These are phyloP conservation scores for Shargacucullia verbasci DNA, from an alignment of 2,888 invertebrate genomes.

Conservation along the genomic window DNA sequence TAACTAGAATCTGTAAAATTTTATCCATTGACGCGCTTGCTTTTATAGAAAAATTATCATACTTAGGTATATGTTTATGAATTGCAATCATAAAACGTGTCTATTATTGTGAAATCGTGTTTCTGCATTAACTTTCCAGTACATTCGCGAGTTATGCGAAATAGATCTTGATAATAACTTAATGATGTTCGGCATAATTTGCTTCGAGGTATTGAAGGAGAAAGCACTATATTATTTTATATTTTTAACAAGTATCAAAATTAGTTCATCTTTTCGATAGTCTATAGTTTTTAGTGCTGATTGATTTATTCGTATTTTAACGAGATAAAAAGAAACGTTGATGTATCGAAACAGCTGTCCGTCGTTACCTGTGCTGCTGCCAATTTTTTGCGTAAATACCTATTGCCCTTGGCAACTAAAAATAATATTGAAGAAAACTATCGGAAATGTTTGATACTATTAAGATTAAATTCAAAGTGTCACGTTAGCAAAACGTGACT, in stretches of 20 bases:
- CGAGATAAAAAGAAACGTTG: neutral
- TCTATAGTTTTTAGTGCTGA: neutral
- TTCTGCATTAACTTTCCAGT: conserved; percentile 67
- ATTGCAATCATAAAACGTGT: conserved; percentile 39
- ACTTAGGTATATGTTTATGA: neutral
- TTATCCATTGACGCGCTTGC: too few relatives aligned
- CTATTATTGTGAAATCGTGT: conserved; percentile 65
- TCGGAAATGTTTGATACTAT: conserved; percentile 6
- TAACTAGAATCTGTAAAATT: too few relatives aligned
- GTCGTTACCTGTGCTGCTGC: conserved; percentile 14
- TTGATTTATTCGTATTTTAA: conserved; percentile 3
- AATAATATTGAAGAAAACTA: conserved; percentile 19
- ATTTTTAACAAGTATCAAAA: neutral
- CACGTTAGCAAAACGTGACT: conserved; percentile 23
- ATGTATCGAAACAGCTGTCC: neutral
- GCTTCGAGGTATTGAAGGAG: conserved; percentile 17
- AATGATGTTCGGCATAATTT: conserved; percentile 40
- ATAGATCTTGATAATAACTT: conserved; percentile 53
- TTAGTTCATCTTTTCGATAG: neutral
- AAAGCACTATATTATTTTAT: conserved; percentile 18
- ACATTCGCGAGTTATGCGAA: conserved; percentile 57
- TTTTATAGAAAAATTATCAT: too few relatives aligned
- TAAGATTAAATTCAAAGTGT: conserved; percentile 11
- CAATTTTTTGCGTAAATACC: conserved; percentile 3
- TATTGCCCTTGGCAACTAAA: conserved; percentile 1